These are phyloP conservation scores for Ichneumon xanthorius DNA, from an alignment of 2,888 invertebrate genomes.

Conservation along the genomic window DNA sequence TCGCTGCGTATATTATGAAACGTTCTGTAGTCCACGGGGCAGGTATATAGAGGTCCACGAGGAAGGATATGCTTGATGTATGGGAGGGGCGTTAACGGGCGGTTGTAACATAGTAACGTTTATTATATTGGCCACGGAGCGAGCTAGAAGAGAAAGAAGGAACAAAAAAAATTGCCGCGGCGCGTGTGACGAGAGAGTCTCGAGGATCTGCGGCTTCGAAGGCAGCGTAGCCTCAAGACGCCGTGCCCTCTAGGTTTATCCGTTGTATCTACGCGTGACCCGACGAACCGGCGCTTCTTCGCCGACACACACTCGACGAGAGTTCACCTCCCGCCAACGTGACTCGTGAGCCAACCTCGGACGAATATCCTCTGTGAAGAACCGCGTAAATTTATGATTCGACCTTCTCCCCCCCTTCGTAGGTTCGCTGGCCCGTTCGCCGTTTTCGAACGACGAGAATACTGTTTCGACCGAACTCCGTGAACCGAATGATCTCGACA, in stretches of 20 bases:
- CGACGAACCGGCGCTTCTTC: constrained; percentile 44
- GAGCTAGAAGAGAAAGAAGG: constrained; percentile 46
- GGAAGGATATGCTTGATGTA: constrained; percentile 75
- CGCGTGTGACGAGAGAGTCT: constrained; percentile 60
- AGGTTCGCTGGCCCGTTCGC: neutral
- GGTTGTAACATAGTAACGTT: constrained; percentile 81
- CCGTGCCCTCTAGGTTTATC: neutral
- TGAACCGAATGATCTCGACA: neutral
- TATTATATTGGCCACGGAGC: constrained; percentile 78
- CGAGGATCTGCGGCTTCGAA: constrained; percentile 22
- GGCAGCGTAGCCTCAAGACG: constrained; percentile 18
- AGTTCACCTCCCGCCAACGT: constrained; percentile 38
- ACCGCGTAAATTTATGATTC: constrained; percentile 69
- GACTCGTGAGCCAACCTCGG: neutral
- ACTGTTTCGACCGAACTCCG: constrained; percentile 30
- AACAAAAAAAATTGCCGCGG: constrained; percentile 12
- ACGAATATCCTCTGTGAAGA: constrained; percentile 47
- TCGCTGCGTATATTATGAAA: constrained; percentile 58
- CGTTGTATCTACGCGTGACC: constrained; percentile 35
- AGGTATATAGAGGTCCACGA: constrained; percentile 69
- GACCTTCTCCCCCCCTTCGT: constrained; percentile 8
- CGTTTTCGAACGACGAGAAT: constrained; percentile 35
- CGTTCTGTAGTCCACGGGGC: constrained; percentile 68
- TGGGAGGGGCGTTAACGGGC: constrained; percentile 80
- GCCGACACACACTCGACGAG: constrained; percentile 12